Conservation (phyloP, 2,797 vertebrate species). For the Glossophaga mutica region DNA sequence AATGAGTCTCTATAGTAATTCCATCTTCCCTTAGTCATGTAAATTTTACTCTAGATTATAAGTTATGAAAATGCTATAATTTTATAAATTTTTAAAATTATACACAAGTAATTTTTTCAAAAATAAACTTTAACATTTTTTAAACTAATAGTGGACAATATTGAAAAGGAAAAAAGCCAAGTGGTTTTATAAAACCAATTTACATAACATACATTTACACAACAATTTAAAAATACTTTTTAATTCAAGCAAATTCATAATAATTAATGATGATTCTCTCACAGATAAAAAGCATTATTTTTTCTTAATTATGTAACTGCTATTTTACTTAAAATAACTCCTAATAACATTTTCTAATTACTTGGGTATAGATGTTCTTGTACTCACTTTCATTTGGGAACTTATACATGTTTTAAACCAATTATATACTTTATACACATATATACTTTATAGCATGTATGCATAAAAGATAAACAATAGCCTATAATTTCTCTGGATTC, state of each 20-base stretch:
- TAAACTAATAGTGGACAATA: not conserved
- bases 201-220: not conserved
- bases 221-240: too few relatives aligned
- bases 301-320: too few relatives aligned
- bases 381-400: slow-evolving; percentile 8
- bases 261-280: not conserved
- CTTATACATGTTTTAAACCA: not conserved
- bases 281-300: not conserved
- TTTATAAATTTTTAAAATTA: not conserved
- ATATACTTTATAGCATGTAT: not conserved
- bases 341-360: not conserved
- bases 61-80: not conserved
- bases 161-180: not conserved
- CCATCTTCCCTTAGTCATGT: not conserved
- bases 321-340: too few relatives aligned
- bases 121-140: not conserved
- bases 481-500: not conserved
- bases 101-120: not conserved
- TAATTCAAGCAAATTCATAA: not conserved
- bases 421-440: not conserved
- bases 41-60: not conserved
- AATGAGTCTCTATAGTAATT: not conserved
- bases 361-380: not conserved
- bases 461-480: slow-evolving; percentile 20
- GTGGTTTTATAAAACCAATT: not conserved